Evolutionary conservation across 2,888 invertebrate genomes (phyloP), one percentile per base, ranked within the genome.

Genomic region (Cheilosia vernalis): DNA sequence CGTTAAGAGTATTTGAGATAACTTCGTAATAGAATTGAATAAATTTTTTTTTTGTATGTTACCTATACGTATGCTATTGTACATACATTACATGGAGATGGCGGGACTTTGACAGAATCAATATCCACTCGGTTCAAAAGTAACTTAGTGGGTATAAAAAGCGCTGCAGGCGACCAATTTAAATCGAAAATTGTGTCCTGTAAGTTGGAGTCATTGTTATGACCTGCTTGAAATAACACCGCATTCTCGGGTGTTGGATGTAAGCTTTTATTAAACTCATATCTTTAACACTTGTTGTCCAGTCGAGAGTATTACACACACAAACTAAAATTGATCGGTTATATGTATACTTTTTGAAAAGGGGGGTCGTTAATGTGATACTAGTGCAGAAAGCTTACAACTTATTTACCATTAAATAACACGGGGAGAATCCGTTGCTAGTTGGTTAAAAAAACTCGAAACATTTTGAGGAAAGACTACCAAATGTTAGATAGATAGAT

Each of bases 1-100:
- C 89, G 89, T 87, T 90, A 89, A 87, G 90, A 90, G 88, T 88
- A 88, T 66, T 87, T 88, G 88, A 85, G 79, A 80, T 85, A 87
- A 85, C 87, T 70, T 58, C 61, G 33, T 79, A 80, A 73, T 72
- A 66, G 76, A 87, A 87, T 83, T 85, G 85, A 85, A 85, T 81
- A 72, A 67, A 81, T 81, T 66, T 66, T 80, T 53, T 63, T 24
- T 1, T 51, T 37, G 44, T 77, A 69, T 51, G 55, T 51, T 61
- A 70, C 74, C 66, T 66, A 79, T 76, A 49, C 61, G 80, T 84
- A 80, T 76, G 84, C 70, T 69, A 64, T 74, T 76, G 66, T 70
- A 74, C 80, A 72, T 80, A 74, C 58, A 76, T 79, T 84, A 84
- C 42, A 49, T 33, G 40, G n/a, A 44, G 37, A 56, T 49, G 27